Conservation (phyloP, 2,888 invertebrate genomes). For the Sepioteuthis lessoniana region DNA sequence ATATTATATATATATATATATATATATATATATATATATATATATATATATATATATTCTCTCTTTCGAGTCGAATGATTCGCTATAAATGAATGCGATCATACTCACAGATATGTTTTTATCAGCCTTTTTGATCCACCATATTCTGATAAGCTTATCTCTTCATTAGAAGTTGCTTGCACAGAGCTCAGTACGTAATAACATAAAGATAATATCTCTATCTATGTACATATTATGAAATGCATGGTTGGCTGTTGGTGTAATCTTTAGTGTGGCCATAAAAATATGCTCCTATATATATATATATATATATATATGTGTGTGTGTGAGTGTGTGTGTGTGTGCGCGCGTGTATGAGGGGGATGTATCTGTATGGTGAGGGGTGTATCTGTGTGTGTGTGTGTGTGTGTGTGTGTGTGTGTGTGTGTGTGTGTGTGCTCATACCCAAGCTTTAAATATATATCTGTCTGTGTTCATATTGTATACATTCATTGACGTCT, state of each 20-base stretch:
- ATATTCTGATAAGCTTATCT: neutral
- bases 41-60: neutral
- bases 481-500: no score
- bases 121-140: neutral
- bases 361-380: no score
- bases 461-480: no score
- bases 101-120: neutral
- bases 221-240: slow-evolving; percentile 6
- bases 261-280: neutral
- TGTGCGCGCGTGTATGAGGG: no score
- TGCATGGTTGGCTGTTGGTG: neutral
- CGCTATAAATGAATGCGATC: slow-evolving; percentile 11
- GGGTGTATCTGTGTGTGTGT: no score
- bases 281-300: neutral
- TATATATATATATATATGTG: neutral
- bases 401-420: no score
- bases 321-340: no score
- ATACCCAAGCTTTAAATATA: no score
- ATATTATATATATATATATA: neutral
- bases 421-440: no score
- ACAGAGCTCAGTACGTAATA: neutral
- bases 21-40: neutral
- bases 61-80: neutral
- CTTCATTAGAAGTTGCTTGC: neutral
- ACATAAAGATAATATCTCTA: neutral